Conservation (phyloP, 2,113 vertebrate species). For the Indri indri region DNA sequence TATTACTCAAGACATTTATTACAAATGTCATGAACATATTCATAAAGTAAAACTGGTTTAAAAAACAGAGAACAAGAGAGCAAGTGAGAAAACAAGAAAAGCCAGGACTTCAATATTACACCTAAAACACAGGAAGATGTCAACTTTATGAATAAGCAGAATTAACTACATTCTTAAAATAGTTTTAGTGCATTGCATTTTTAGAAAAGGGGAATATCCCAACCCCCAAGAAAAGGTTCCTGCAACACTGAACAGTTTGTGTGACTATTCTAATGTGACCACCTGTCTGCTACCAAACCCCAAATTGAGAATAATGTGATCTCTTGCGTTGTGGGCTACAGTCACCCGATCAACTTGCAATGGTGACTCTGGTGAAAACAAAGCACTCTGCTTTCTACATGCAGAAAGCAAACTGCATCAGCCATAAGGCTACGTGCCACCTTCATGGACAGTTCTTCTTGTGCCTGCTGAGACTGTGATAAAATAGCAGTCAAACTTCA, state of each 20-base stretch:
- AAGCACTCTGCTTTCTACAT: constrained; percentile 66
- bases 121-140: constrained; percentile 87
- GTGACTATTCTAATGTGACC: constrained; percentile 82
- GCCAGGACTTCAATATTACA: constrained; percentile 85
- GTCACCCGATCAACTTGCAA: constrained; percentile 43
- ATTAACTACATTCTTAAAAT: constrained; percentile 94
- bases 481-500: constrained; percentile 84
- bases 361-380: constrained; percentile 60
- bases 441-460: constrained; percentile 58
- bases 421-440: constrained; percentile 62
- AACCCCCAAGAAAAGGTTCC: constrained; percentile 80
- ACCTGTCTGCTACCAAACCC: constrained; percentile 83
- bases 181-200: constrained; percentile 93
- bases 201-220: constrained; percentile 84
- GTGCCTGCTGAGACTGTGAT: constrained; percentile 80
- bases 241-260: constrained; percentile 84
- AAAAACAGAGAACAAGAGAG: constrained; percentile 75
- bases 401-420: constrained; percentile 66
- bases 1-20: constrained; percentile 90
- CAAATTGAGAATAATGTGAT: constrained; percentile 74
- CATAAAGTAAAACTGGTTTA: constrained; percentile 86
- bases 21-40: constrained; percentile 88
- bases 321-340: constrained; percentile 66
- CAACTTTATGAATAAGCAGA: constrained; percentile 88
- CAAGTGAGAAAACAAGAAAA: constrained; percentile 70